These are phyloP conservation scores for Chaetorhynchus papuensis DNA, from an alignment of 2,113 vertebrate species.

Conservation along the genomic window DNA sequence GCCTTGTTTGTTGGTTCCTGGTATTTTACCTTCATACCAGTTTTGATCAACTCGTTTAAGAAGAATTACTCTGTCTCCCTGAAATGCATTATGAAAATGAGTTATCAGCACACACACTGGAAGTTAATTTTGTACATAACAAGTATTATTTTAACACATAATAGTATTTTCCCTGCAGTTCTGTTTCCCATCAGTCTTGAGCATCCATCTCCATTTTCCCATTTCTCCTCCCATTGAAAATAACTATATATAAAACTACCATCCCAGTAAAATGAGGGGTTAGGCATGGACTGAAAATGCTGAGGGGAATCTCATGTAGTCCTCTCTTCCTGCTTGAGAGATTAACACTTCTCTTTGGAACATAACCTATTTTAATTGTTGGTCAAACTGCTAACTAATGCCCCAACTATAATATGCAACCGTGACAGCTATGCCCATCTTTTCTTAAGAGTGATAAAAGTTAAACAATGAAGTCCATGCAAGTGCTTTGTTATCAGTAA, in stretches of 20 bases:
- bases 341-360: neutral
- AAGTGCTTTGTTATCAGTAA: neutral
- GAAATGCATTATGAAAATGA: constrained; percentile 43
- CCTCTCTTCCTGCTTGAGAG: neutral
- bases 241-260: neutral
- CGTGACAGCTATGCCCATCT: neutral
- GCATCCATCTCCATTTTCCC: neutral
- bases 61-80: constrained; percentile 93
- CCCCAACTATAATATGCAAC: neutral
- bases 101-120: neutral
- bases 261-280: neutral
- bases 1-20: constrained; percentile 90
- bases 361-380: neutral
- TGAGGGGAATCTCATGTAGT: neutral
- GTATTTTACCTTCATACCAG: constrained; percentile 97
- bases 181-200: neutral
- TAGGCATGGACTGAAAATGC: neutral
- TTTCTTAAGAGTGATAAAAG: neutral
- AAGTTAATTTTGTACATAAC: neutral
- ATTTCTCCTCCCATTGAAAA: neutral
- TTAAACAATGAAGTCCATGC: neutral
- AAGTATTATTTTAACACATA: neutral
- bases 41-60: constrained; percentile 95
- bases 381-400: neutral
- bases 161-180: neutral